Percentiles rank a stretch among this genome's conserved stretches.
phyloP scores from a whole-genome alignment of 2,797 vertebrate genomes.

The Podarcis lilfordi region DNA sequence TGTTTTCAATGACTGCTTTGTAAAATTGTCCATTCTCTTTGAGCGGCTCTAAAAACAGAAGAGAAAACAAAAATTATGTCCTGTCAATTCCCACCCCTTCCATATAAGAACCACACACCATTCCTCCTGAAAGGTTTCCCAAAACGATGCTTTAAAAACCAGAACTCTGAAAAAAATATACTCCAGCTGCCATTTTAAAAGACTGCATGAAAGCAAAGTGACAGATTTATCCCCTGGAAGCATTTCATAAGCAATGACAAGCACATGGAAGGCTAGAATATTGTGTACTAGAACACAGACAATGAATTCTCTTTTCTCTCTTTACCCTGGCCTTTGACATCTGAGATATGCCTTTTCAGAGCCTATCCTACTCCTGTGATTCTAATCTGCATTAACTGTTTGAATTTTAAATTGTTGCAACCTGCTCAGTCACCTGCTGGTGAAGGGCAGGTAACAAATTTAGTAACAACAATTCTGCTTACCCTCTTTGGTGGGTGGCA shows the following conservation, averaged over 20 bases:
- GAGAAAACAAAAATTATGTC: neutral
- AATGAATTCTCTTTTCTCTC: neutral
- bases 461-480: too few relatives aligned
- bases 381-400: too few relatives aligned
- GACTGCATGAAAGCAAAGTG: neutral
- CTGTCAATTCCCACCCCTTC: neutral
- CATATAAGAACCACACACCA: neutral
- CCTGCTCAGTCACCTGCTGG: too few relatives aligned
- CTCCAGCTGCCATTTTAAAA: neutral
- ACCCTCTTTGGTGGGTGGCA: too few relatives aligned
- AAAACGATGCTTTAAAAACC: neutral
- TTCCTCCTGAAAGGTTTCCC: neutral
- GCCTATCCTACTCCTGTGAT: too few relatives aligned
- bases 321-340: too few relatives aligned
- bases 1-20: slow-evolving; percentile 83
- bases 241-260: neutral
- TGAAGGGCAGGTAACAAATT: too few relatives aligned
- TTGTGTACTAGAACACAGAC: neutral
- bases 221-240: neutral
- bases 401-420: too few relatives aligned
- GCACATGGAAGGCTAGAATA: neutral
- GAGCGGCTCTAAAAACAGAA: slow-evolving; percentile 77
- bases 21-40: slow-evolving; percentile 85
- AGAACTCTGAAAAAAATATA: neutral
- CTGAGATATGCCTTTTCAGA: too few relatives aligned